A percentile compares a stretch with the other conserved stretches of the same genome.
phyloP scores from a whole-genome alignment of 1,140 invertebrate species.

The Helicoverpa zea region DNA sequence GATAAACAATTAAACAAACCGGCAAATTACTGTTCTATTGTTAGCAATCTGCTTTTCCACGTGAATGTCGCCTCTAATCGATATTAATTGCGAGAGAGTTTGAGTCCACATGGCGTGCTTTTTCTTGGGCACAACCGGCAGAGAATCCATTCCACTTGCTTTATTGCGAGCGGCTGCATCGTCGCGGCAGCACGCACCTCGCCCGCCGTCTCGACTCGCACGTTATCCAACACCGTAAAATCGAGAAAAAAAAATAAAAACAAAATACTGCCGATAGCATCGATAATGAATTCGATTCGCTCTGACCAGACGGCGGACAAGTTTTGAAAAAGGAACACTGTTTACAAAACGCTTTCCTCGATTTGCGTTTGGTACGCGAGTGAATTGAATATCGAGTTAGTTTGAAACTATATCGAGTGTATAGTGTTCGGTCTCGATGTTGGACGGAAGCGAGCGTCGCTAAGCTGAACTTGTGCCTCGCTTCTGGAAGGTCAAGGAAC shows the following conservation, averaged over 20 bases:
- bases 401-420: constrained; percentile 50
- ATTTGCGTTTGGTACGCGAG: constrained; percentile 56
- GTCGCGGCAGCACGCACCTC: constrained; percentile 65
- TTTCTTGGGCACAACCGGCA: constrained; percentile 54
- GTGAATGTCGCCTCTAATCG: constrained; percentile 39
- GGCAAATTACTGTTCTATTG: constrained; percentile 57
- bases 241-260: constrained; percentile 56
- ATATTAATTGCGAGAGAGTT: constrained; percentile 43
- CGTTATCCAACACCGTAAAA: constrained; percentile 51
- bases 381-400: constrained; percentile 52
- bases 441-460: constrained; percentile 55
- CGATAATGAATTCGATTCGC: constrained; percentile 58
- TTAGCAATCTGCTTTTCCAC: constrained; percentile 51
- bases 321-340: constrained; percentile 62
- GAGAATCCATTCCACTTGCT: constrained; percentile 49
- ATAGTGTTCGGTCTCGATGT: constrained; percentile 48
- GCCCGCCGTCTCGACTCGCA: constrained; percentile 36
- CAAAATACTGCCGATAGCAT: constrained; percentile 55
- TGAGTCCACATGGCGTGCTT: constrained; percentile 46
- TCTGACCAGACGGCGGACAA: constrained; percentile 19
- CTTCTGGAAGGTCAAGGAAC: constrained; percentile 62
- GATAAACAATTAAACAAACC: constrained; percentile 51
- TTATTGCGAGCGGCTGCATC: constrained; percentile 66
- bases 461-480: constrained; percentile 59
- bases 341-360: constrained; percentile 58